phyloP scores from a whole-genome alignment of 2,113 vertebrate species.

The Gnathonemus longibarbis region DNA sequence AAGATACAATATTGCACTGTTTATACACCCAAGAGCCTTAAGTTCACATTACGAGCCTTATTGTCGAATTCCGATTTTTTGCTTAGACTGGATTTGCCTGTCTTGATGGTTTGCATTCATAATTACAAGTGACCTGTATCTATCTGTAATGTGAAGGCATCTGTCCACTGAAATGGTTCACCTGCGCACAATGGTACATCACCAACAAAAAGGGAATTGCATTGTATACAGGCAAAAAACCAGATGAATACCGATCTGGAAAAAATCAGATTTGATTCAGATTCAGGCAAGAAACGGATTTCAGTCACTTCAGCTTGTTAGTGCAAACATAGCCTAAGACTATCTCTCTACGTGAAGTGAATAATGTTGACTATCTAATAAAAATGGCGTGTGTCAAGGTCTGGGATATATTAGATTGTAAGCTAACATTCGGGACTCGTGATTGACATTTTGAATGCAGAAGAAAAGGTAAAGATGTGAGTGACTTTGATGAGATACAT shows the following conservation, averaged over 20 bases:
- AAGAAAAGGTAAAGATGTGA: neutral
- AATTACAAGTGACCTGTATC: neutral
- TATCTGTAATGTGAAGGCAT: neutral
- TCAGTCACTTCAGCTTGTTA: neutral
- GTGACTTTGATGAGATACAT: neutral
- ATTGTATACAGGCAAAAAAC: neutral
- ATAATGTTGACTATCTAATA: neutral
- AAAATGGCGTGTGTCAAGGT: neutral
- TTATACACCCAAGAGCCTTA: neutral
- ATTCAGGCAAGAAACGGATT: neutral
- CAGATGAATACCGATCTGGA: neutral
- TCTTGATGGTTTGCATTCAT: neutral
- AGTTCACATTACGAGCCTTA: neutral
- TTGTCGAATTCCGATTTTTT: neutral
- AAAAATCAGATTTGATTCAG: neutral
- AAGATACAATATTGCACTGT: neutral
- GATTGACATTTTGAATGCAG: no score
- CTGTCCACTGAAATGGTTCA: neutral
- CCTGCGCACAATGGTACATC: neutral
- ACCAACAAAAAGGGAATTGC: neutral
- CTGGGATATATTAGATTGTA: neutral
- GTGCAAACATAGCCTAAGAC: neutral
- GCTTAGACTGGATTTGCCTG: neutral
- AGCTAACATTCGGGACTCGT: neutral
- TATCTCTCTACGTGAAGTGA: neutral